Conservation (phyloP, 2,113 vertebrate genomes). For the Brevimyrus niger region DNA sequence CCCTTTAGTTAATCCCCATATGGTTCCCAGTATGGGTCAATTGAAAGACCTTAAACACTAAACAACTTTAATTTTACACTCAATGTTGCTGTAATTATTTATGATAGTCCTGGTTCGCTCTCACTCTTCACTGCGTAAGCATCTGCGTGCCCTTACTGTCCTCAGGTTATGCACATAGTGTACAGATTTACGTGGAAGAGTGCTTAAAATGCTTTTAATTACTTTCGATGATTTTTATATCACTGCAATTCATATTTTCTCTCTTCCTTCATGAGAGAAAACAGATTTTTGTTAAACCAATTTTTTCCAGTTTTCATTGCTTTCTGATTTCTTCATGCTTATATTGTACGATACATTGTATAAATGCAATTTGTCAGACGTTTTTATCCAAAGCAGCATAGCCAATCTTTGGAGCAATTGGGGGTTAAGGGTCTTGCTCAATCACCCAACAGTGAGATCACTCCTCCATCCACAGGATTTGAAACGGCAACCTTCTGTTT, state of each 20-base stretch:
- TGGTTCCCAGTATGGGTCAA: not conserved
- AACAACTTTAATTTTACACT: not conserved
- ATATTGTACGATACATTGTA: not conserved
- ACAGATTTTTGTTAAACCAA: not conserved
- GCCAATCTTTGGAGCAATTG: not conserved
- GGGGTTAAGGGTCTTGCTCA: not conserved
- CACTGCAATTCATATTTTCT: not conserved
- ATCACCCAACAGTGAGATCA: not conserved
- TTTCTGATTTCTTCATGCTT: not conserved
- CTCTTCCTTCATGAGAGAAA: not conserved
- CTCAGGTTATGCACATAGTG: not conserved
- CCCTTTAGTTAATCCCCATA: not conserved
- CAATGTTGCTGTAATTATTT: not conserved
- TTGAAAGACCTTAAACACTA: not conserved
- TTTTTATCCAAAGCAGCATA: not conserved
- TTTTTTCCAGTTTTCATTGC: not conserved
- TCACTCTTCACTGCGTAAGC: not conserved
- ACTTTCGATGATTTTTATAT: not conserved
- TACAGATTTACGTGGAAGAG: not conserved
- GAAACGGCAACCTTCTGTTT: not conserved
- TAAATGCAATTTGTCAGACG: not conserved
- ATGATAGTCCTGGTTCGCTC: not conserved
- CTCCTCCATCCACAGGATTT: not conserved
- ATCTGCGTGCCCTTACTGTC: not conserved
- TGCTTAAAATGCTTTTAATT: not conserved